Evolutionary conservation across 2,888 invertebrate genomes (phyloP).

Genomic region (Siphlonurus alternatus): DNA sequence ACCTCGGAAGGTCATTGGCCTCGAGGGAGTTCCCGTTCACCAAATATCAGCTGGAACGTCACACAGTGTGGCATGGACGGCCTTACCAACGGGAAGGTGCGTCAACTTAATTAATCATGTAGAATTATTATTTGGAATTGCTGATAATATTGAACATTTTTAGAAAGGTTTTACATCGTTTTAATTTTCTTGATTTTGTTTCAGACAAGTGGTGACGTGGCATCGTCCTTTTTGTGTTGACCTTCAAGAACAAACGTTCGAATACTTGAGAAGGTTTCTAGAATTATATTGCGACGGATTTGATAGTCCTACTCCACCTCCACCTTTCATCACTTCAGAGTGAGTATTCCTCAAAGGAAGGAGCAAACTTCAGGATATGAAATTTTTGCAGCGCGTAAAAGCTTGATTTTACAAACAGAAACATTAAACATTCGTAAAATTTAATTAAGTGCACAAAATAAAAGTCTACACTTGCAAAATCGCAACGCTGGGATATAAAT

Average conservation of each 20-base stretch:
- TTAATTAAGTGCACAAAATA: neutral
- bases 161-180: neutral
- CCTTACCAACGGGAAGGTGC: slow-evolving; percentile 28
- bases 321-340: slow-evolving; percentile 29
- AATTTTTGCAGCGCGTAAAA: neutral
- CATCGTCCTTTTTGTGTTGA: slow-evolving; percentile 43
- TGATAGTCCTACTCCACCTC: slow-evolving; percentile 25
- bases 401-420: neutral
- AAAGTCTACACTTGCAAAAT: no score
- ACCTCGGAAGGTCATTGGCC: slow-evolving; percentile 36
- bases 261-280: slow-evolving; percentile 33
- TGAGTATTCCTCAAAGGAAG: no score
- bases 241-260: slow-evolving; percentile 40
- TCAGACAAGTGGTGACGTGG: slow-evolving; percentile 34
- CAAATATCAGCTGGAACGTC: slow-evolving; percentile 47
- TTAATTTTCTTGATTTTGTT: slow-evolving; percentile 16
- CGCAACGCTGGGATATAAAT: no score
- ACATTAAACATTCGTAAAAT: neutral
- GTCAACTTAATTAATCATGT: slow-evolving; percentile 11
- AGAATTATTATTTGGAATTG: slow-evolving; percentile 7
- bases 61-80: slow-evolving; percentile 44
- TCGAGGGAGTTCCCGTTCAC: slow-evolving; percentile 34
- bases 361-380: neutral
- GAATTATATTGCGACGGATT: slow-evolving; percentile 37
- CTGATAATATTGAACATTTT: neutral